Evolutionary conservation across 2,797 vertebrate species (phyloP).

Genomic region (Microtus californicus): DNA sequence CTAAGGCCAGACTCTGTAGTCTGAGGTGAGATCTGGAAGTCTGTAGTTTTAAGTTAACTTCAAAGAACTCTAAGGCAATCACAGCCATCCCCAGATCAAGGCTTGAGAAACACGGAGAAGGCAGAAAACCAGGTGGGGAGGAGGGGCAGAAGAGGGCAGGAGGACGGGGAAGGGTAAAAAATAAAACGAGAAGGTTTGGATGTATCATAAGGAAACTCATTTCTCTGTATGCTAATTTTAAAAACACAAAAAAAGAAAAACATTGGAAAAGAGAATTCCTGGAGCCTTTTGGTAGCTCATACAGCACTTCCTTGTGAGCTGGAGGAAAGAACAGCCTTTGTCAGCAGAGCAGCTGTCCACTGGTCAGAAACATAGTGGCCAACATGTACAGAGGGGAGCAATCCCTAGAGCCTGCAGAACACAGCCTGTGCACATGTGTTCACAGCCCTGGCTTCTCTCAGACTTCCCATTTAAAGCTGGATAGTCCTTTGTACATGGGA

Average conservation of each 20-base stretch:
- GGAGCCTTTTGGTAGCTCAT: neutral
- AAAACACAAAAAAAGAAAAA: neutral
- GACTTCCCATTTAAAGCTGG: conserved; percentile 54
- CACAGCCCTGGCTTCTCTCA: conserved; percentile 22
- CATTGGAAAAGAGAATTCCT: neutral
- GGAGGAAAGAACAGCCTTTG: neutral
- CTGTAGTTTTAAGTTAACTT: neutral
- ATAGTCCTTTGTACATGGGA: conserved; percentile 44
- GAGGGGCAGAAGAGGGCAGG: neutral
- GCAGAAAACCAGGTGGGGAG: neutral
- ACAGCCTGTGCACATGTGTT: neutral
- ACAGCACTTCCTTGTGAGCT: too few species aligned
- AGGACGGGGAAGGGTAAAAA: too few species aligned
- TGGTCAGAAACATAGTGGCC: conserved; percentile 15
- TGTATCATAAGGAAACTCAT: neutral
- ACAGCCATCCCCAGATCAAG: neutral
- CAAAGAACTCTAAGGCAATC: neutral
- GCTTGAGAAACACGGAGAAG: neutral
- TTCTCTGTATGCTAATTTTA: neutral
- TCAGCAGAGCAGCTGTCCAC: conserved; percentile 17
- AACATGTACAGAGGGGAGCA: neutral
- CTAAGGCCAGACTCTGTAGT: neutral
- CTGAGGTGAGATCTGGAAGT: conserved; percentile 24
- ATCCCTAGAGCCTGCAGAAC: neutral
- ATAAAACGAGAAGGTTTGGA: neutral